Evolutionary conservation across 2,797 vertebrate species (phyloP).

Genomic region (Dryobates pubescens): DNA sequence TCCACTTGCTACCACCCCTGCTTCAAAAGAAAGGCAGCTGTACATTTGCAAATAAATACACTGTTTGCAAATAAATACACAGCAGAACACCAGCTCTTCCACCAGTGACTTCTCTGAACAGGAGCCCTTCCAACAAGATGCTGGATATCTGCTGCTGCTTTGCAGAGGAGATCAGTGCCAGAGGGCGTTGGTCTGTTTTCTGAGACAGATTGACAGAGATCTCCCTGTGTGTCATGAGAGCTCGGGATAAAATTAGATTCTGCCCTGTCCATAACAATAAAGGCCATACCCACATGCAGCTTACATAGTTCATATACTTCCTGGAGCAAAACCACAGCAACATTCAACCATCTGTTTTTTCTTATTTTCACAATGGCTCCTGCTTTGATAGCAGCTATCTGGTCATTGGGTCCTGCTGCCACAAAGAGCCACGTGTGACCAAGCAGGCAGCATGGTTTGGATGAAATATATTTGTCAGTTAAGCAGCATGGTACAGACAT

Average conservation of each 20-base stretch:
- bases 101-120: background rate
- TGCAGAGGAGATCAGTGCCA: background rate
- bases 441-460: fast-evolving
- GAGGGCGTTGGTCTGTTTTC: slow-evolving; percentile 43
- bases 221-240: slow-evolving; percentile 22
- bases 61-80: background rate
- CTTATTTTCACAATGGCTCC: background rate
- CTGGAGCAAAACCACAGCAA: slow-evolving; percentile 54
- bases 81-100: background rate
- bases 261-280: slow-evolving; percentile 54
- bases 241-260: slow-evolving; percentile 50
- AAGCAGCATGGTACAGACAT: background rate
- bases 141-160: background rate
- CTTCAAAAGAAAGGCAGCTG: background rate
- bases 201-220: background rate
- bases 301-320: background rate
- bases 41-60: background rate
- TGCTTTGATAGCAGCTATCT: background rate
- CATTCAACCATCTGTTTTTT: background rate
- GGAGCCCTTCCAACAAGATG: background rate
- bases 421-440: background rate
- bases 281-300: slow-evolving; percentile 24
- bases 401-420: background rate
- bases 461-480: background rate
- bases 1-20: background rate